These are phyloP conservation scores for Prietella phreatophila DNA, from an alignment of 2,113 vertebrate species.

Conservation along the genomic window DNA sequence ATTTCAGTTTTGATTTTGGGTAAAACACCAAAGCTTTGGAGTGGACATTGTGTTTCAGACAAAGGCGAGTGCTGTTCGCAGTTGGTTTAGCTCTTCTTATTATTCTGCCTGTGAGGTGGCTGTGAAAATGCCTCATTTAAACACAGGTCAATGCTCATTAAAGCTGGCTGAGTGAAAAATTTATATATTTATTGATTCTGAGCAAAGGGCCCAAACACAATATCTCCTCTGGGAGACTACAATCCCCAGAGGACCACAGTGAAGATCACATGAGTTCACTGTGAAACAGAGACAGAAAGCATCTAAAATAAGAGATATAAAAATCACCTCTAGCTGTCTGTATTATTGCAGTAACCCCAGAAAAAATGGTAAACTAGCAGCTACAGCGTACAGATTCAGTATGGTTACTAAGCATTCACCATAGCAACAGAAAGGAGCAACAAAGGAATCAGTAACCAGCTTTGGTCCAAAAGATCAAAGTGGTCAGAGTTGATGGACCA, in stretches of 20 bases:
- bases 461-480: constrained; percentile 47
- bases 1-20: neutral
- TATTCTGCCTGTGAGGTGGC: constrained; percentile 37
- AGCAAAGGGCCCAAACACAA: neutral
- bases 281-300: neutral
- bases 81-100: constrained; percentile 26
- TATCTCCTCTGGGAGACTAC: constrained; percentile 12
- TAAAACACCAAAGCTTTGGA: neutral
- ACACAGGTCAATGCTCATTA: constrained; percentile 51
- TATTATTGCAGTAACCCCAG: neutral
- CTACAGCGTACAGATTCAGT: constrained; percentile 39
- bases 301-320: constrained; percentile 7
- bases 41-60: neutral
- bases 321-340: constrained; percentile 2
- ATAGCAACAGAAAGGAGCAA: constrained; percentile 41
- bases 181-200: constrained; percentile 25
- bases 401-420: constrained; percentile 38
- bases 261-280: constrained; percentile 25
- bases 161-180: constrained; percentile 16
- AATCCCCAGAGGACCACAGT: constrained; percentile 37
- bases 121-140: constrained; percentile 48
- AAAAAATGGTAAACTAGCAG: constrained; percentile 9
- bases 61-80: constrained; percentile 13
- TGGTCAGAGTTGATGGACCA: constrained; percentile 25
- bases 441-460: constrained; percentile 44